Evolutionary conservation across 1,140 invertebrate genomes (phyloP).

Genomic region (Macrobrachium nipponense): DNA sequence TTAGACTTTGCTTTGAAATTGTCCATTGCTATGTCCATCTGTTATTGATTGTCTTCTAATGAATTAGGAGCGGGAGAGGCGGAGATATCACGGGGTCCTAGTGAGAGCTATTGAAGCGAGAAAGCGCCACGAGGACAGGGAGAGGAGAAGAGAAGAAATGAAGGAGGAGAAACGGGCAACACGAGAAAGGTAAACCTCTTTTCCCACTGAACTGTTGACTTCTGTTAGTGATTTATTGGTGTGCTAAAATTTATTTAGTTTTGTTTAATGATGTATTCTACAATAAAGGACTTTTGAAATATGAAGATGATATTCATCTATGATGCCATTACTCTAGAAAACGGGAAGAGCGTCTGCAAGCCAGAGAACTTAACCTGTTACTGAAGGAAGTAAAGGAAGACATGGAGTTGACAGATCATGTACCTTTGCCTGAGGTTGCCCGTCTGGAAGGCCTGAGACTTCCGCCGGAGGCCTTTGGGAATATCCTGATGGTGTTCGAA

Average conservation of each 20-base stretch:
- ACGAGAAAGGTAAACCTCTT: slow-evolving; percentile 78
- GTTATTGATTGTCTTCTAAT: not conserved
- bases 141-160: slow-evolving; percentile 84
- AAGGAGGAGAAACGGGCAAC: slow-evolving; percentile 81
- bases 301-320: not conserved
- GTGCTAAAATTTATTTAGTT: slow-evolving; percentile 61
- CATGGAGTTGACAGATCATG: slow-evolving; percentile 80
- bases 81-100: slow-evolving; percentile 88
- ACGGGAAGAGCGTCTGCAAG: slow-evolving; percentile 81
- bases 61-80: slow-evolving; percentile 85
- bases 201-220: too few relatives aligned
- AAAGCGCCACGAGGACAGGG: slow-evolving; percentile 86
- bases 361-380: slow-evolving; percentile 86
- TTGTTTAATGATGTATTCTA: not conserved
- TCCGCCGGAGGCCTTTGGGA: slow-evolving; percentile 88
- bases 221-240: not conserved
- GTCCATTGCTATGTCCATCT: not conserved
- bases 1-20: not conserved
- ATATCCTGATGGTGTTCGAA: slow-evolving; percentile 93
- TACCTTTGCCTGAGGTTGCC: slow-evolving; percentile 80
- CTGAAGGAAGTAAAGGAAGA: slow-evolving; percentile 90
- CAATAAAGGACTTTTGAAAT: too few relatives aligned
- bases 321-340: slow-evolving; percentile 9
- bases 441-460: slow-evolving; percentile 85
- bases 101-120: slow-evolving; percentile 88